phyloP scores from a whole-genome alignment of 1,140 invertebrate species.

The Episyrphus balteatus region DNA sequence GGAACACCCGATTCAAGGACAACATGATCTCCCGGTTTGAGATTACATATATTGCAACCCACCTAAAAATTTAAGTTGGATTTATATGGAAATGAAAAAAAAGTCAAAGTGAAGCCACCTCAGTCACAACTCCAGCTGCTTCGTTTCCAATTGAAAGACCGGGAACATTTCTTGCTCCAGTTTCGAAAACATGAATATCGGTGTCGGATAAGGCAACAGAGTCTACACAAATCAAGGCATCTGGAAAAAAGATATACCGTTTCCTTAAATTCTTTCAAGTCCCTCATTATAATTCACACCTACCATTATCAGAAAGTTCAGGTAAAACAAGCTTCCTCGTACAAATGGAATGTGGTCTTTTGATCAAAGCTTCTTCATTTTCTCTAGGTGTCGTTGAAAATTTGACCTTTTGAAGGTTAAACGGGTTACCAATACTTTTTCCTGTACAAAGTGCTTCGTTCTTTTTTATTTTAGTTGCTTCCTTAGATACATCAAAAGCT shows the following conservation, averaged over 20 bases:
- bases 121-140: constrained; percentile 20
- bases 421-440: no score
- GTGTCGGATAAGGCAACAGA: constrained; percentile 20
- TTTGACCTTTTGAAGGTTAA: no score
- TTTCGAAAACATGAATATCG: constrained; percentile 29
- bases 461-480: no score
- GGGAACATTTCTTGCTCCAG: constrained; percentile 9
- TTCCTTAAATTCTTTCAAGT: no score
- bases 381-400: no score
- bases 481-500: no score
- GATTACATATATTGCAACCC: constrained; percentile 15
- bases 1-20: constrained; percentile 24
- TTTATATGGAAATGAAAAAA: background rate
- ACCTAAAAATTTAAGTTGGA: constrained; percentile 3
- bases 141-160: constrained; percentile 24
- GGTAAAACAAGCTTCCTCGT: no score
- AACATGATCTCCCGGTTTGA: constrained; percentile 22
- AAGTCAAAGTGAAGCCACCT: constrained; percentile 3
- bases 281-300: no score
- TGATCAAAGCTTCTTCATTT: no score
- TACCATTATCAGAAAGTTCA: no score
- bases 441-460: no score
- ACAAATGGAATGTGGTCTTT: no score
- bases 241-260: constrained; percentile 5
- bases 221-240: constrained; percentile 20